Percentiles rank a stretch among this genome's conserved stretches.
Conservation (phyloP, 2,888 invertebrate species). For the Ennomos fuscantarius region DNA sequence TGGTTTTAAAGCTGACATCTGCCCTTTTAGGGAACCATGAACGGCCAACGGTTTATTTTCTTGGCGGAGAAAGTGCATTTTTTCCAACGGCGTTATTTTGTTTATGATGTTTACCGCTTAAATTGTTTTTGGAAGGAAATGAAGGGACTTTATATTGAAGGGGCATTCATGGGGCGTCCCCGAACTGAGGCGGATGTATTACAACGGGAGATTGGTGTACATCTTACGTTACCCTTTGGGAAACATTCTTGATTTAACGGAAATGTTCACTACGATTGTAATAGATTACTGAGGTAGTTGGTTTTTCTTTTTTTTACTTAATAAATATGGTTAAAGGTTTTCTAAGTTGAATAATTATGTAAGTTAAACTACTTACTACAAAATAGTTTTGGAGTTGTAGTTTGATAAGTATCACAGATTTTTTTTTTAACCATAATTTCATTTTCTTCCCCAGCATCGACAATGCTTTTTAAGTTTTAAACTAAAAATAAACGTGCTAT, state of each 20-base stretch:
- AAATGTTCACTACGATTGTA: too few relatives aligned
- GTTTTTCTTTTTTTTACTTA: too few relatives aligned
- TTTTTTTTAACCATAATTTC: too few relatives aligned
- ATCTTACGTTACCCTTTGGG: not conserved
- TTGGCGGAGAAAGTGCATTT: slow-evolving; percentile 49
- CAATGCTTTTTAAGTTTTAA: too few relatives aligned
- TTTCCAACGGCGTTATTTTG: slow-evolving; percentile 35
- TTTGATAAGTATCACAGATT: too few relatives aligned
- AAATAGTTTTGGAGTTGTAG: too few relatives aligned
- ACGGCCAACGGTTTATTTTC: slow-evolving; percentile 47
- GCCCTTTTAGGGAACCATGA: slow-evolving; percentile 66
- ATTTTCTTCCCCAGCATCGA: too few relatives aligned
- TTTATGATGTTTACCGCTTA: slow-evolving; percentile 39
- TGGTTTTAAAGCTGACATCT: slow-evolving; percentile 78
- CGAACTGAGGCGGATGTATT: slow-evolving; percentile 7
- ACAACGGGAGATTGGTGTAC: not conserved
- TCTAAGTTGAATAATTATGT: too few relatives aligned
- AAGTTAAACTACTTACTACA: too few relatives aligned
- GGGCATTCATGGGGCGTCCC: slow-evolving; percentile 2
- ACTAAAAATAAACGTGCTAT: too few relatives aligned
- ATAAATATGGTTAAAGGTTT: too few relatives aligned
- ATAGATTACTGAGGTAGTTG: not conserved
- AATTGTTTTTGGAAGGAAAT: slow-evolving; percentile 38
- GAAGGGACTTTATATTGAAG: slow-evolving; percentile 21
- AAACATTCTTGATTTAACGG: not conserved